These are phyloP conservation scores for Antechinus stuartii DNA, from an alignment of 2,113 vertebrate species.

Conservation along the genomic window DNA sequence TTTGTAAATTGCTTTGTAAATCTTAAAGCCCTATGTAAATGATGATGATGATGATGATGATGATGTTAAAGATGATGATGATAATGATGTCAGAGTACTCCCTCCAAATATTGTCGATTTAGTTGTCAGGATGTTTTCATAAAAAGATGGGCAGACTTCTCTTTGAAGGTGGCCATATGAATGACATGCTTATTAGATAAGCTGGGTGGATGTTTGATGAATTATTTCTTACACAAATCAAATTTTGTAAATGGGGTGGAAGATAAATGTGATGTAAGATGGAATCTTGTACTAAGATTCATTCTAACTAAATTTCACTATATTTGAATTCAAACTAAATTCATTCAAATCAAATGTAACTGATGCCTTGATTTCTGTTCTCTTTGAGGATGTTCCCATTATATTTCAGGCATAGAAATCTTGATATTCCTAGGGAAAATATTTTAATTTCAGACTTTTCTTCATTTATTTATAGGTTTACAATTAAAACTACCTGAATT, in stretches of 20 bases:
- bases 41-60: background rate
- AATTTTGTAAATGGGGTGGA: background rate
- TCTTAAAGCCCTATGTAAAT: background rate
- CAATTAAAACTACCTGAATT: too few species aligned
- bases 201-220: background rate
- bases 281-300: background rate
- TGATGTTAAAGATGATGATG: too few species aligned
- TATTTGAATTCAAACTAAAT: background rate
- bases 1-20: background rate
- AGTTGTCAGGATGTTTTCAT: background rate
- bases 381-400: background rate
- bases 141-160: background rate
- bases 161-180: background rate
- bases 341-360: background rate
- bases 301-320: too few species aligned
- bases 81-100: background rate
- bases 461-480: background rate
- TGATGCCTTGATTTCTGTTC: background rate
- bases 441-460: background rate
- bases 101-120: background rate
- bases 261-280: background rate
- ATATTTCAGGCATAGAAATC: background rate
- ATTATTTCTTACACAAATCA: background rate
- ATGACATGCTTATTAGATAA: background rate
- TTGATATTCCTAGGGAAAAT: background rate